These are phyloP conservation scores for Xiphorhynchus erythropygius DNA, from an alignment of 2,797 vertebrate genomes.

Conservation along the genomic window DNA sequence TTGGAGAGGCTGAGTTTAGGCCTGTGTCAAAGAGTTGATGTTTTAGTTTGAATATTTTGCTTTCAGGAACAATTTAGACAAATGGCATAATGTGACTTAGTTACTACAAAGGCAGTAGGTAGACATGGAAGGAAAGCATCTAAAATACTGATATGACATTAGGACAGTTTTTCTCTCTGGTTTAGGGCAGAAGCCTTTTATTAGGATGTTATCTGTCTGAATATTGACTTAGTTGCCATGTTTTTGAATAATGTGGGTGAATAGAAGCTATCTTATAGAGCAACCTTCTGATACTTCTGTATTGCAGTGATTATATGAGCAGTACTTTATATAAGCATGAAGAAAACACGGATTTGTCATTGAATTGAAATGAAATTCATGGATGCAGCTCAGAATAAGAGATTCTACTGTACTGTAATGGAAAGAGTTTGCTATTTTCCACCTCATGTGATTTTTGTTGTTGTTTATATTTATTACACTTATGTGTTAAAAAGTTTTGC, in stretches of 20 bases:
- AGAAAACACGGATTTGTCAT: background rate
- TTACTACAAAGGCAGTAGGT: background rate
- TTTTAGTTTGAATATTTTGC: background rate
- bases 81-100: background rate
- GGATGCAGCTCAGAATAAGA: background rate
- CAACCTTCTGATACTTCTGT: background rate
- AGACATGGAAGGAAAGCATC: background rate
- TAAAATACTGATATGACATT: background rate
- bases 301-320: background rate
- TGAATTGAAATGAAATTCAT: background rate
- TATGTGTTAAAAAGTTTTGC: background rate
- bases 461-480: background rate
- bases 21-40: background rate
- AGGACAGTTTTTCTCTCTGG: background rate
- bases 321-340: background rate
- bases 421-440: accelerated
- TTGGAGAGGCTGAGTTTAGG: background rate
- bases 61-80: background rate
- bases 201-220: background rate
- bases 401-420: background rate
- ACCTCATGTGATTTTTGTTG: background rate
- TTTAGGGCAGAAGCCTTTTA: background rate
- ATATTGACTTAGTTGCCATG: background rate
- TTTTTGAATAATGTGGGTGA: background rate
- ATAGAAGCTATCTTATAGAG: background rate